A percentile compares a stretch with the other conserved stretches of the same genome.
phyloP scores from a whole-genome alignment of 2,797 vertebrate genomes.

The Notolabrus celidotus region DNA sequence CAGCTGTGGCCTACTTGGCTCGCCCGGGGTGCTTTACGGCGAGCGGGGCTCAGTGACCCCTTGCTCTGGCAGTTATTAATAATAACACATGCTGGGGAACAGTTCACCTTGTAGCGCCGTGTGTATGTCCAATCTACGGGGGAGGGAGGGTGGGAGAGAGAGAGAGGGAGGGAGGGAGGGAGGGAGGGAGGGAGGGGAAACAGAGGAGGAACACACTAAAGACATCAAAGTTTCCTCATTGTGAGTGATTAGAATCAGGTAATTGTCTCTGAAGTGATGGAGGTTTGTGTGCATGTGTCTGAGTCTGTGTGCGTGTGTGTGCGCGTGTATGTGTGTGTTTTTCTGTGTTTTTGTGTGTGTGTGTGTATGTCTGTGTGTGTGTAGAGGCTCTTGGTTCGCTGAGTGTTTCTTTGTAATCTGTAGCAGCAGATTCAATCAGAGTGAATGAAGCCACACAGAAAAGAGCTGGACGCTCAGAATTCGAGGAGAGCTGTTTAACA shows the following conservation, averaged over 20 bases:
- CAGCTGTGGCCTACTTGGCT: constrained; percentile 82
- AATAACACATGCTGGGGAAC: constrained; percentile 80
- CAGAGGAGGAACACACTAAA: constrained; percentile 39
- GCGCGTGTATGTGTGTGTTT: constrained; percentile 13
- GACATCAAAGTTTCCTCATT: constrained; percentile 57
- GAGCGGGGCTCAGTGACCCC: constrained; percentile 81
- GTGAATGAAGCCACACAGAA: constrained; percentile 57
- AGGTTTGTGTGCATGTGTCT: constrained; percentile 28
- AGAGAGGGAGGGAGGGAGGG: background rate
- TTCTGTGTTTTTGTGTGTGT: too few relatives aligned
- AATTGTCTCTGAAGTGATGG: constrained; percentile 58
- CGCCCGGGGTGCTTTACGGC: constrained; percentile 80
- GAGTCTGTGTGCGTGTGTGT: constrained; percentile 10
- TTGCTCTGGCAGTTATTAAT: constrained; percentile 86
- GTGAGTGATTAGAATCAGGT: constrained; percentile 63
- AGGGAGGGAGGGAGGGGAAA: constrained; percentile 25
- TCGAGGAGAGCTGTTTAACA: constrained; percentile 15
- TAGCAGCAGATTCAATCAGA: constrained; percentile 69
- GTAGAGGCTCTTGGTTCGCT: constrained; percentile 73
- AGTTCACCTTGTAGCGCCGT: constrained; percentile 83
- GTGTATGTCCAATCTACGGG: constrained; percentile 46
- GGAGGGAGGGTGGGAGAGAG: constrained; percentile 10
- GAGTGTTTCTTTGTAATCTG: constrained; percentile 80
- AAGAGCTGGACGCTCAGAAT: constrained; percentile 65
- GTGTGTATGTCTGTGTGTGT: too few relatives aligned